Base-by-base conservation (phyloP, 2,113 vertebrate genomes). In the Orcinus orca region DNA sequence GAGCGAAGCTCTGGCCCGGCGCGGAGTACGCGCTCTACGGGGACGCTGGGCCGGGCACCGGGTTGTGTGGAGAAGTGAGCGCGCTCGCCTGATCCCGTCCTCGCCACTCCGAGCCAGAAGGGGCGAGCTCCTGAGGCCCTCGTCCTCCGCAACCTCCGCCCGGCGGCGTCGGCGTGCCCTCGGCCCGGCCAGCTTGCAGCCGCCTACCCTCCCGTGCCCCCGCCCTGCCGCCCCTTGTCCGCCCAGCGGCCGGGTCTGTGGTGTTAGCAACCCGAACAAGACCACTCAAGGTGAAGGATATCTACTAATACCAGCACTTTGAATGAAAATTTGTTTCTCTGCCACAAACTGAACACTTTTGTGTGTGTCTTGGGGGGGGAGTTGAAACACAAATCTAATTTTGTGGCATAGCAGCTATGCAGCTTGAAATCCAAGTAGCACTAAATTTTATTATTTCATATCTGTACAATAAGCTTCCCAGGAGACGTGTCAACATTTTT, bases 381-480 rank as follows among this genome's bases (percentile, higher is more conserved):
- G 98, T 98, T 98, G 98, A 98, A 98, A 93, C 98, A 98, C 98
- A 99, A 96, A 97, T 98, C 96, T 97, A 98, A 98, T 98, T 98
- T 98, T 98, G 98, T 99, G 99, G 98, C 97, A 98, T 98, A 99
- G 99, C 99, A 99, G 99, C 99, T 99, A 99, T 99, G 99, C 99
- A 99, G 99, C 99, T 99, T 99, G 99, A 99, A 99, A 99, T 99
- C 98, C 99, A 99, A 99, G 99, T 99, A 99, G 99, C 99, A 98
- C 99, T 99, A 98, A 99, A 99, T 98, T 99, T 99, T 99, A 99
- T 99, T 97, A 99, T 99, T 98, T 99, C 99, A 2, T 99, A 99
- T 98, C 99, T 99, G 98, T 99, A 99, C 99, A 99, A 99, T 99
- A 99, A 99, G 98, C 99, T 99, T 99, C 99, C 99, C 95, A 99